phyloP scores from a whole-genome alignment of 2,797 vertebrate species.

The Nothura maculosa region DNA sequence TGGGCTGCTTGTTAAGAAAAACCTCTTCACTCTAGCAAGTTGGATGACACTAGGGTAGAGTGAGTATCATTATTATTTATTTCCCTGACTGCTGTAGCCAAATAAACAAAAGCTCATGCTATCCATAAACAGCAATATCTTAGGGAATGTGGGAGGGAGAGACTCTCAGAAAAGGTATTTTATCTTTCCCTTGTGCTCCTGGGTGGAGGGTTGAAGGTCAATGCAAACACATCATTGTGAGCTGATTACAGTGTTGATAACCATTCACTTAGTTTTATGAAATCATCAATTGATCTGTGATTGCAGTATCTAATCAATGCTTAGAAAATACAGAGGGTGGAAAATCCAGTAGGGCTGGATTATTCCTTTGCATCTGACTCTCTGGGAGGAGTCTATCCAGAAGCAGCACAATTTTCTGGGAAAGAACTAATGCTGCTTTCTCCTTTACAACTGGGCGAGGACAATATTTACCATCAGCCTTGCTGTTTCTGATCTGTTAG shows the following conservation, averaged over 20 bases:
- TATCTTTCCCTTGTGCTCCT: constrained; percentile 39
- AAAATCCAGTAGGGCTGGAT: constrained; percentile 51
- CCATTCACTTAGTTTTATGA: constrained; percentile 63
- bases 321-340: not conserved
- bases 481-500: not conserved
- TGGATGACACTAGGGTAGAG: not conserved
- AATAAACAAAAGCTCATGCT: constrained; percentile 48
- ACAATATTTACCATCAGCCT: not conserved
- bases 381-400: not conserved
- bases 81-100: constrained; percentile 38
- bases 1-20: not conserved
- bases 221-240: not conserved
- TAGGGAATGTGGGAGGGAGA: constrained; percentile 32
- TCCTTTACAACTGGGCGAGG: not conserved
- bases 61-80: constrained; percentile 58
- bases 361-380: not conserved
- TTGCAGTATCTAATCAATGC: constrained; percentile 64
- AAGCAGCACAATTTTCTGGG: not conserved
- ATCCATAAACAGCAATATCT: constrained; percentile 45
- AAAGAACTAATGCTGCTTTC: not conserved
- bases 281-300: constrained; percentile 70
- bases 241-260: constrained; percentile 72
- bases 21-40: not conserved
- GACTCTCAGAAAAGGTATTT: constrained; percentile 26
- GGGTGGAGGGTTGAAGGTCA: constrained; percentile 69